A percentile compares a stretch with the other conserved stretches of the same genome.
phyloP scores from a whole-genome alignment of 2,797 vertebrate species.

The Acipenser ruthenus region DNA sequence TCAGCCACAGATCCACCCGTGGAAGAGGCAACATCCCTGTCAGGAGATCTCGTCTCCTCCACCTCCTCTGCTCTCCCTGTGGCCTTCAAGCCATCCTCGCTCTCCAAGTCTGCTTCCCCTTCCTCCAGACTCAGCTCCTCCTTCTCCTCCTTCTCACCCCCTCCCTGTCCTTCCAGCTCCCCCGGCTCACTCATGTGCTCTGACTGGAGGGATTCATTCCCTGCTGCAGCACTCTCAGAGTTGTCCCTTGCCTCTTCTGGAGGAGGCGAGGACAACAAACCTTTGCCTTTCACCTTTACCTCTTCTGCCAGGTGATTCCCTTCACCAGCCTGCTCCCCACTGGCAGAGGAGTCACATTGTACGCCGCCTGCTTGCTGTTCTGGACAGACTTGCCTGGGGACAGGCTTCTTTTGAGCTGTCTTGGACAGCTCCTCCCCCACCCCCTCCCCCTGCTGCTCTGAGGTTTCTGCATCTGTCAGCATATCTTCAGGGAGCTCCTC shows the following conservation, averaged over 20 bases:
- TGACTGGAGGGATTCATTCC: background rate
- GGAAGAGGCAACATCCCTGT: slow-evolving; percentile 21
- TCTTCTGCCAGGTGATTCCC: background rate
- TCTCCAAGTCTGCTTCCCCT: slow-evolving; percentile 50
- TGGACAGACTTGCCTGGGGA: background rate
- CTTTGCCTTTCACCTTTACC: background rate
- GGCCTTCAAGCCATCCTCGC: slow-evolving; percentile 33
- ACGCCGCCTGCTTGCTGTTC: background rate
- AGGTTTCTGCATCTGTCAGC: slow-evolving; percentile 32
- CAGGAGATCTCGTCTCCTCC: slow-evolving; percentile 42
- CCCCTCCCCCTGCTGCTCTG: slow-evolving; percentile 20
- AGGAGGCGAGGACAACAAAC: background rate
- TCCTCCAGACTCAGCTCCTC: slow-evolving; percentile 33
- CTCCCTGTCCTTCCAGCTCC: slow-evolving; percentile 24
- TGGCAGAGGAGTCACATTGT: background rate
- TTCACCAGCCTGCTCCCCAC: background rate
- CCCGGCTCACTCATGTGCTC: slow-evolving; percentile 9
- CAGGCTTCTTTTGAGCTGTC: background rate
- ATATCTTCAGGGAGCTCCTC: slow-evolving; percentile 38
- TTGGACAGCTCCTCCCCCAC: slow-evolving; percentile 20
- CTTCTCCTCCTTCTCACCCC: slow-evolving; percentile 34
- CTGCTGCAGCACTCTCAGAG: background rate
- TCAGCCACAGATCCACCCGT: slow-evolving; percentile 29
- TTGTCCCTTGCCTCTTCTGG: background rate
- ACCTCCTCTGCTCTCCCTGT: slow-evolving; percentile 32